Evolutionary conservation across 2,888 invertebrate genomes (phyloP), one percentile per base, ranked within the genome.

Genomic region (Melipona beecheii): DNA sequence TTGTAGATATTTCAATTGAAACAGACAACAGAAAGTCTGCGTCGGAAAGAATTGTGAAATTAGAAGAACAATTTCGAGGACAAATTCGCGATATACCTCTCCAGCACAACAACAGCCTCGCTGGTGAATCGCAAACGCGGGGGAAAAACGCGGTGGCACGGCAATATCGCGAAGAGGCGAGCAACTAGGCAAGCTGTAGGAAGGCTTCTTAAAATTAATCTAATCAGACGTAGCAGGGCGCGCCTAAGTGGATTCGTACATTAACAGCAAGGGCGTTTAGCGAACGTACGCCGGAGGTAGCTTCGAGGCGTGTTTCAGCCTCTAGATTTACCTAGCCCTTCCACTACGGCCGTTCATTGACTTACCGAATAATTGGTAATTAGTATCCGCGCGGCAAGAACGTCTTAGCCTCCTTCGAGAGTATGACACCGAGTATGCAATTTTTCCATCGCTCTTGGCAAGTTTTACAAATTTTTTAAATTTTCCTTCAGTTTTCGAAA

Each of bases 171-270:
- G 54, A 54, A 24, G 66, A 50, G 24, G 21, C 54, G 43, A n/a
- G 4, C 24, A 31, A 31, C 15, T 21, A 62, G 24, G 31, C 49
- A 72, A 17, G 54, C 31, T 43, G 27, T 49, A 31, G 66, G 36
- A 58, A 60, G 58, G 73, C 81, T 83, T 78, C 79, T 77, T 76
- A 78, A 81, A 86, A 86, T 81, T 83, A 86, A 86, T 86, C 81
- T 84, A 85, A 86, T 86, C 83, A 83, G 73, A 81, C 82, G 56
- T 66, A 69, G 62, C 75, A 66, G 71, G 75, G 71, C 52, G 74
- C 68, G 81, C 73, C 86, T 86, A 83, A 83, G 86, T 85, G 83
- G 83, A 72, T 83, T 79, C 83, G 83, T 80, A 73, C 85, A 80
- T 85, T 86, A 85, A 80, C 83, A 62, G 75, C 60, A 71, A 79